These are phyloP conservation scores for Cantharis lateralis DNA, from an alignment of 2,888 invertebrate species.

Conservation along the genomic window DNA sequence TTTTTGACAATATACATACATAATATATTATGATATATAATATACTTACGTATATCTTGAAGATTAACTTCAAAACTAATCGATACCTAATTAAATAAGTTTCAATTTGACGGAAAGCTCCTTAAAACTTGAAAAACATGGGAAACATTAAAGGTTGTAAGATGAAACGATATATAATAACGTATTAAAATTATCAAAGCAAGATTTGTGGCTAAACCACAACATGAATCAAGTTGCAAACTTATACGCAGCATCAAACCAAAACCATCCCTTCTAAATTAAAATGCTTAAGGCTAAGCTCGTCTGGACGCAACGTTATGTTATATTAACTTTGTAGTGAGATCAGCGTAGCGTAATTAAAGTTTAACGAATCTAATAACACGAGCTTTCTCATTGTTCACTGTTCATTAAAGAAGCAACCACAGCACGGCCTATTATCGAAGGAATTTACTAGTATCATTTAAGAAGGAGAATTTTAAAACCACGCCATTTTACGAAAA, in stretches of 20 bases:
- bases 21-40: too few relatives aligned
- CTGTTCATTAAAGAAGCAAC: constrained; percentile 22
- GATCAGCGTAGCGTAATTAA: constrained; percentile 32
- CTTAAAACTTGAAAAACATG: constrained; percentile 12
- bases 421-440: constrained; percentile 14
- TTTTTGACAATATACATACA: not conserved
- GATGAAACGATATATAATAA: constrained; percentile 2
- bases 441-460: constrained; percentile 6
- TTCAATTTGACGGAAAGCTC: constrained; percentile 1
- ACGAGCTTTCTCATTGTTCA: constrained; percentile 17
- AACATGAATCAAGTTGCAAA: constrained; percentile 26
- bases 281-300: constrained; percentile 30
- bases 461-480: constrained; percentile 27
- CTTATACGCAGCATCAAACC: constrained; percentile 23
- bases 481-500: constrained; percentile 19
- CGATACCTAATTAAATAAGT: constrained; percentile 19
- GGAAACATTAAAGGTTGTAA: not conserved
- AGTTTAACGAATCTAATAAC: constrained; percentile 34
- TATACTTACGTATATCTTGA: not conserved
- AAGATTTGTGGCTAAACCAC: constrained; percentile 24
- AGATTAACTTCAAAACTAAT: constrained; percentile 1
- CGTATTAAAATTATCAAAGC: constrained; percentile 29
- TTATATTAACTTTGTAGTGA: constrained; percentile 30
- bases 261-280: constrained; percentile 28
- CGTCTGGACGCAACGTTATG: constrained; percentile 29